Evolutionary conservation across 2,797 vertebrate species (phyloP).

Genomic region (Remorina albescens): DNA sequence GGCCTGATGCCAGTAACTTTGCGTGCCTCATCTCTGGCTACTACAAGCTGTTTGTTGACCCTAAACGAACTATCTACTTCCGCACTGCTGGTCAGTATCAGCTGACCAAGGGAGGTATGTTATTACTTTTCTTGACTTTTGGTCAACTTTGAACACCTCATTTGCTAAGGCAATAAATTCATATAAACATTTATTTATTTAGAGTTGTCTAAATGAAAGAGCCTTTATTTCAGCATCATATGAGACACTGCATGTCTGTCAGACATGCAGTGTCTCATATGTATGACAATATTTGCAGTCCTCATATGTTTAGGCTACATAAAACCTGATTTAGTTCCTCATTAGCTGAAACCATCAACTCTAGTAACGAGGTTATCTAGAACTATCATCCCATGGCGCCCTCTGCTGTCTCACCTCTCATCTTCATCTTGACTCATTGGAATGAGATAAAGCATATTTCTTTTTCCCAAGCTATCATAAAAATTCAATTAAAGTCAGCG

Average conservation of each 20-base stretch:
- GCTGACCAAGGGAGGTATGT: constrained; percentile 98
- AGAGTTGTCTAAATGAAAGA: constrained; percentile 5
- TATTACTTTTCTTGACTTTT: constrained; percentile 61
- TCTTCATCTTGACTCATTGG: constrained; percentile 76
- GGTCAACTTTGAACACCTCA: constrained; percentile 10
- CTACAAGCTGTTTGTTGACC: constrained; percentile 97
- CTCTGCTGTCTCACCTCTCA: constrained; percentile 79
- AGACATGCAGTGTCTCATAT: too few species aligned
- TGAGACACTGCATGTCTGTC: constrained; percentile 54
- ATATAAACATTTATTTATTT: too few species aligned
- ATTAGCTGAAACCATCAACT: constrained; percentile 73
- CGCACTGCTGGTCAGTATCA: constrained; percentile 91
- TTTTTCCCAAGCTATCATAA: constrained; percentile 58
- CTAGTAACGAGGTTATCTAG: constrained; percentile 61
- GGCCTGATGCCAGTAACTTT: constrained; percentile 98
- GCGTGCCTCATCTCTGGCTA: constrained; percentile 97
- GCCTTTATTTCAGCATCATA: constrained; percentile 31
- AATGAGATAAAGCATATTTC: constrained; percentile 64
- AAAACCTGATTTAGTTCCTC: constrained; percentile 67
- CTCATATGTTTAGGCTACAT: constrained; percentile 56
- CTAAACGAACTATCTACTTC: constrained; percentile 94
- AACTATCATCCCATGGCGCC: constrained; percentile 79
- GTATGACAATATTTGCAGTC: constrained; percentile 33
- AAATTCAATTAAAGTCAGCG: constrained; percentile 55
- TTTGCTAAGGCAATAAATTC: background rate